These are phyloP conservation scores for Labroides dimidiatus DNA, from an alignment of 2,797 vertebrate genomes.

Conservation along the genomic window DNA sequence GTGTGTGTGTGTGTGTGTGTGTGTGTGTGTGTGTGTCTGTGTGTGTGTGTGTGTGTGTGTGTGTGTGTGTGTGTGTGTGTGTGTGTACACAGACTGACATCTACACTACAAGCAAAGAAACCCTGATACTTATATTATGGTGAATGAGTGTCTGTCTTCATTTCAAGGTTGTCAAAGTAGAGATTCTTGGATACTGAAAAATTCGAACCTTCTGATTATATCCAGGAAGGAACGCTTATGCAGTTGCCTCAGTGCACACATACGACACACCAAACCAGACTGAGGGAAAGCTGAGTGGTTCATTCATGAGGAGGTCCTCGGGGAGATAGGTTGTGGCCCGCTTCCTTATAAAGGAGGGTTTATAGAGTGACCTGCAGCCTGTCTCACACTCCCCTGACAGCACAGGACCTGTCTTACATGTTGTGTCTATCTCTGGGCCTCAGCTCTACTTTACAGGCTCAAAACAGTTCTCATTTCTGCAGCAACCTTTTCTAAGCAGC, in stretches of 20 bases:
- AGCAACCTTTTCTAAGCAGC: too few species aligned
- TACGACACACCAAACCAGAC: conserved; percentile 38
- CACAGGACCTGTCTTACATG: conserved; percentile 43
- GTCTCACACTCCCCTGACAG: conserved; percentile 56
- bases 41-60: conserved; percentile 33
- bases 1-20: conserved; percentile 31
- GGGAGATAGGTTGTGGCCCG: conserved; percentile 69
- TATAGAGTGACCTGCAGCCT: conserved; percentile 64
- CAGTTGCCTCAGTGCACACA: conserved; percentile 39
- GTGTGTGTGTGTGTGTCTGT: conserved; percentile 19
- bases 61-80: conserved; percentile 32
- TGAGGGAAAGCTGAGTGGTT: conserved; percentile 69
- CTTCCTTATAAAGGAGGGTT: conserved; percentile 77
- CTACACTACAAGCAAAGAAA: conserved; percentile 20
- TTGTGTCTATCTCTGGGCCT: conserved; percentile 36
- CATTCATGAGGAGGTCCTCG: conserved; percentile 74
- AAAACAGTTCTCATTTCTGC: conserved; percentile 3
- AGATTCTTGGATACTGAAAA: conserved; percentile 14
- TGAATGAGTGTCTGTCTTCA: neutral
- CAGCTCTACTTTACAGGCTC: conserved; percentile 18
- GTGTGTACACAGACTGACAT: neutral
- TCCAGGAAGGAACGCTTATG: conserved; percentile 24
- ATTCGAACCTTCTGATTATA: conserved; percentile 26
- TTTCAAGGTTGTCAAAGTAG: conserved; percentile 8
- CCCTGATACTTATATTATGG: neutral